Base-by-base conservation (phyloP, 1,140 invertebrate genomes). In the Euwallacea fornicatus region DNA sequence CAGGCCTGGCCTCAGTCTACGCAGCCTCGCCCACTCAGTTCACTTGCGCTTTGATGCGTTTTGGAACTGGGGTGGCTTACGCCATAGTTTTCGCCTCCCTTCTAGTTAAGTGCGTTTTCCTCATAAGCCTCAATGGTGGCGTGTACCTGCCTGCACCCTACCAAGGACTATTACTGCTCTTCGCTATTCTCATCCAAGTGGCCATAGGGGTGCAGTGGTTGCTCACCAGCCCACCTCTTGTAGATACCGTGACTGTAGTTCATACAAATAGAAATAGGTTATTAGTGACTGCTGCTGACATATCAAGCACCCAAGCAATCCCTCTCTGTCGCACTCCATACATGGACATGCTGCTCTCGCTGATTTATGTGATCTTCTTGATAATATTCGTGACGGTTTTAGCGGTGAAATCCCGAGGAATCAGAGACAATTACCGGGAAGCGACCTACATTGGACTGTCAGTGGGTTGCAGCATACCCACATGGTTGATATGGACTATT, bases 61-160 rank as follows among this genome's bases (percentile, higher is more conserved):
- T 97, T 72, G 91, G 92, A 15, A 90, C 94, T 13, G 95, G 95
- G 41, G 86, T 96, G 11, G 88, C 93, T 3, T 95, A 95, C 74
- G 89, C 93, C 11, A 85, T 97, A n/a, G 91, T 96, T 16, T 98
- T 97, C 80, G 91, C 93, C 11, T 91, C 95, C 0, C 85, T 98
- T 33, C 86, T 98, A 65, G 95, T 98, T 69, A 98, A 98, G 83
- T 93, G 94, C 78, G 93, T 97, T 56, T 96, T 97, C 79, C 86
- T 97, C 50, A 88, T 97, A 71, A 95, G 93, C 75, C 87, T 97
- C 46, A 94, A 96, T 79, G 90, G 91, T 42, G 94, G 94, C 9
- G 93, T 96, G 33, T 97, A 97, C 80, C 84, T 97, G n/a, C 94
- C 94, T 42, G 94, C 95, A 2, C 90, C 93, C 4, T 97, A 97